A percentile compares a stretch with the other conserved stretches of the same genome.
These are phyloP conservation scores for Xanthostigma xanthostigma DNA, from an alignment of 2,888 invertebrate species.

Conservation along the genomic window DNA sequence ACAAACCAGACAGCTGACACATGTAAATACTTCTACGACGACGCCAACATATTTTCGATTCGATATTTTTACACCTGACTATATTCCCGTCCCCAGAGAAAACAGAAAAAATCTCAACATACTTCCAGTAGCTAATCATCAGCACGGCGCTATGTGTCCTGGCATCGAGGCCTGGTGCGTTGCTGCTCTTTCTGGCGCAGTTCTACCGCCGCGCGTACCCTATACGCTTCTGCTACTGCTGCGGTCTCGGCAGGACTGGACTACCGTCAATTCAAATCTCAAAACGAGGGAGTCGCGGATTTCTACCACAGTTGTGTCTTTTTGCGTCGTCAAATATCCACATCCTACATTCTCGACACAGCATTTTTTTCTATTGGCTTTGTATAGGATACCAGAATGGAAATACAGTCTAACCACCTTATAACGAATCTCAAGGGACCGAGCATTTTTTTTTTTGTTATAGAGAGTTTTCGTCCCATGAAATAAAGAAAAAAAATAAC, in stretches of 20 bases:
- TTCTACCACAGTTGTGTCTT: too few relatives aligned
- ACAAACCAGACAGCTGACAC: conserved; percentile 1
- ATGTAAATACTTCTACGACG: background rate
- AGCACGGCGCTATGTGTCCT: background rate
- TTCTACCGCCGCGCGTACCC: background rate
- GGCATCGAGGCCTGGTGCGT: too few relatives aligned
- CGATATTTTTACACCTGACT: background rate
- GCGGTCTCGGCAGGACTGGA: background rate
- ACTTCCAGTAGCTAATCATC: conserved; percentile 1
- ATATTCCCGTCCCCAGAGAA: conserved; percentile 1
- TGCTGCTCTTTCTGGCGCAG: background rate
- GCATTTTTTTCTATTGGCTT: too few relatives aligned
- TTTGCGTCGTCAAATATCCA: too few relatives aligned
- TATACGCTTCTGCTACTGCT: background rate
- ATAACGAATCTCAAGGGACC: too few relatives aligned
- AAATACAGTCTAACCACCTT: too few relatives aligned
- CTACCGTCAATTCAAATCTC: background rate
- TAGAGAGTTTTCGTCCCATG: too few relatives aligned
- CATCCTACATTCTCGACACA: too few relatives aligned
- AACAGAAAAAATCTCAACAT: conserved; percentile 1
- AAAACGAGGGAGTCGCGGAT: too few relatives aligned
- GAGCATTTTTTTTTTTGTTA: too few relatives aligned
- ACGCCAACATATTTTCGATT: background rate
- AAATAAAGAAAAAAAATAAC: too few relatives aligned
- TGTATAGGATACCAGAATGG: too few relatives aligned